These are phyloP conservation scores for Actinernus sp. DNA, from an alignment of 92 coral and sea anemone species.

Conservation along the genomic window DNA sequence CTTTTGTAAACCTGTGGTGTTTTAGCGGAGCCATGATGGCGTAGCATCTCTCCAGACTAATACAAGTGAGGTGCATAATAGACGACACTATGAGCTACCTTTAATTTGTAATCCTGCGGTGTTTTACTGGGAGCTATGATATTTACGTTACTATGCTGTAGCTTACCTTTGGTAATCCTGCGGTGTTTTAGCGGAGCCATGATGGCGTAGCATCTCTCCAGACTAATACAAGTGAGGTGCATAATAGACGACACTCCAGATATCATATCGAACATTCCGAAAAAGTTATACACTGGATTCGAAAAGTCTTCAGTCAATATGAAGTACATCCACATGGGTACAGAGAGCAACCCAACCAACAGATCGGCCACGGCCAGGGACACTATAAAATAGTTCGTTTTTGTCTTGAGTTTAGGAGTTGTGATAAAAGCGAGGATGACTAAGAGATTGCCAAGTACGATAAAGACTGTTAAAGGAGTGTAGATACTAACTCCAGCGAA, in stretches of 20 bases:
- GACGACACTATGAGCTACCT: no score
- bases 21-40: slow-evolving; percentile 88
- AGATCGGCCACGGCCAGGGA: slow-evolving; percentile 87
- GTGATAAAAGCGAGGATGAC: slow-evolving; percentile 76
- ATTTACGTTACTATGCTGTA: no score
- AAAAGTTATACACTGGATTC: slow-evolving; percentile 48
- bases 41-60: slow-evolving; percentile 96
- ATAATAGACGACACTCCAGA: slow-evolving; percentile 91
- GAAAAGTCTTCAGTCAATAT: slow-evolving; percentile 39
- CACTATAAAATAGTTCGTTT: slow-evolving; percentile 88
- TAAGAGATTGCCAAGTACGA: slow-evolving; percentile 62
- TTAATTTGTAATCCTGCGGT: no score
- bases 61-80: slow-evolving; percentile 87
- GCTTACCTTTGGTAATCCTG: slow-evolving; percentile 78
- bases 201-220: slow-evolving; percentile 96
- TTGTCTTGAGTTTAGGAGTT: slow-evolving; percentile 79
- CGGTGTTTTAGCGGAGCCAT: slow-evolving; percentile 85
- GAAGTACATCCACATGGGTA: slow-evolving; percentile 83
- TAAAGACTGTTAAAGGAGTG: slow-evolving; percentile 33
- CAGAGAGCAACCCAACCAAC: slow-evolving; percentile 81
- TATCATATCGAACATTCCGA: slow-evolving; percentile 67
- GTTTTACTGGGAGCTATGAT: no score
- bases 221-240: slow-evolving; percentile 91
- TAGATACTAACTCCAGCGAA: slow-evolving; percentile 41
- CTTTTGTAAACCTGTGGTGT: slow-evolving; percentile 79